Conservation (phyloP, 2,888 invertebrate genomes). For the Ellobium chinense region DNA sequence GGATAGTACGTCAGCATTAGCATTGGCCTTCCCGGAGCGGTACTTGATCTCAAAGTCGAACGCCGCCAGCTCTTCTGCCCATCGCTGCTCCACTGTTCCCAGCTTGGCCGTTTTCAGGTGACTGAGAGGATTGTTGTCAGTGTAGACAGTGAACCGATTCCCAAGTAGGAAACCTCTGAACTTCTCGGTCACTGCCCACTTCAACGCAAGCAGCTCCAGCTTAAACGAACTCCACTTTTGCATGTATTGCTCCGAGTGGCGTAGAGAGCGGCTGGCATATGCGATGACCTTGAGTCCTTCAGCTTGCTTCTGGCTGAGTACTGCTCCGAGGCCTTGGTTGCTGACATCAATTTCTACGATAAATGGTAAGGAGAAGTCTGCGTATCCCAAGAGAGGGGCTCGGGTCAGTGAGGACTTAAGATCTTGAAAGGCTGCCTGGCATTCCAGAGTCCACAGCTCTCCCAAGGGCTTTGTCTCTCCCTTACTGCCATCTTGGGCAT, state of each 20-base stretch:
- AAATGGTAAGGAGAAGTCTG: too few relatives aligned
- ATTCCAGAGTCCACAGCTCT: too few relatives aligned
- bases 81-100: slow-evolving; percentile 43
- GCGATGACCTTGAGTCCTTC: slow-evolving; percentile 40
- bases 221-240: slow-evolving; percentile 51
- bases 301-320: too few relatives aligned
- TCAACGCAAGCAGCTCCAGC: slow-evolving; percentile 48
- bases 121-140: slow-evolving; percentile 45
- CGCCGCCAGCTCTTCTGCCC: slow-evolving; percentile 39
- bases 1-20: slow-evolving; percentile 42
- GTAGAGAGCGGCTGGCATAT: slow-evolving; percentile 39
- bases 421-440: too few relatives aligned
- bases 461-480: too few relatives aligned
- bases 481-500: too few relatives aligned
- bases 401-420: too few relatives aligned
- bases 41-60: slow-evolving; percentile 42
- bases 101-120: slow-evolving; percentile 42
- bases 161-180: slow-evolving; percentile 46
- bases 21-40: slow-evolving; percentile 33
- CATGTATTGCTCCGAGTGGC: slow-evolving; percentile 14
- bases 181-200: slow-evolving; percentile 49
- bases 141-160: slow-evolving; percentile 36
- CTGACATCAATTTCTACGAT: too few relatives aligned
- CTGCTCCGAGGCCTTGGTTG: too few relatives aligned
- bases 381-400: too few relatives aligned